These are phyloP conservation scores for Agrochola litura DNA, from an alignment of 2,888 invertebrate genomes.

Conservation along the genomic window DNA sequence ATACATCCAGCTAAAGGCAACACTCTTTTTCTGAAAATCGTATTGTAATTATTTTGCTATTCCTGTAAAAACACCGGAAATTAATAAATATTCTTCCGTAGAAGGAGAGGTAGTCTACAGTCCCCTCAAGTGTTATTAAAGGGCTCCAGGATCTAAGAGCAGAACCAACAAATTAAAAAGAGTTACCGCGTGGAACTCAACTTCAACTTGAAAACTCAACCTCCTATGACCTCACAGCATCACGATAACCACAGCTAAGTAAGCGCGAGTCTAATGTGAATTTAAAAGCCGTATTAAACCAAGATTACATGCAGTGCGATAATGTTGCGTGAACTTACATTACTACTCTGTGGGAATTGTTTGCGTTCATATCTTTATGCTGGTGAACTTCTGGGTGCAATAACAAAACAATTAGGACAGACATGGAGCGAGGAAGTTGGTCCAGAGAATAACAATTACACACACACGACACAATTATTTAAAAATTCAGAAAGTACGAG, in stretches of 20 bases:
- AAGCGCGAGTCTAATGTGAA: constrained; percentile 54
- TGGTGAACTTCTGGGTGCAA: constrained; percentile 17
- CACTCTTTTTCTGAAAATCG: too few relatives aligned
- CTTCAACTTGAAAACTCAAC: not conserved
- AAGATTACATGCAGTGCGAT: constrained; percentile 55
- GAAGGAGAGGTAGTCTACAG: not conserved
- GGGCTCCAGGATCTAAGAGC: not conserved
- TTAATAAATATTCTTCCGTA: too few relatives aligned
- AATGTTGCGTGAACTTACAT: constrained; percentile 41
- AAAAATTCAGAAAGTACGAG: too few relatives aligned
- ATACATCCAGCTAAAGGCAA: too few relatives aligned
- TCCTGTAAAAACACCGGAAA: too few relatives aligned
- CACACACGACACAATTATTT: not conserved
- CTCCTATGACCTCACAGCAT: constrained; percentile 15
- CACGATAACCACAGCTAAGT: constrained; percentile 16
- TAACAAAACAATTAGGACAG: not conserved
- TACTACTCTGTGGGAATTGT: constrained; percentile 40
- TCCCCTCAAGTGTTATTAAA: not conserved
- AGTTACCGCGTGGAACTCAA: not conserved
- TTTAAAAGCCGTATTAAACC: constrained; percentile 54
- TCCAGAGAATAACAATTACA: not conserved
- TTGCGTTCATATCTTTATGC: constrained; percentile 22
- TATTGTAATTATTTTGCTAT: too few relatives aligned
- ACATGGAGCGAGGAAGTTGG: not conserved
- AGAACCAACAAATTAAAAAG: not conserved